Base-by-base conservation (phyloP, 2,888 invertebrate genomes). In the Luperina testacea region DNA sequence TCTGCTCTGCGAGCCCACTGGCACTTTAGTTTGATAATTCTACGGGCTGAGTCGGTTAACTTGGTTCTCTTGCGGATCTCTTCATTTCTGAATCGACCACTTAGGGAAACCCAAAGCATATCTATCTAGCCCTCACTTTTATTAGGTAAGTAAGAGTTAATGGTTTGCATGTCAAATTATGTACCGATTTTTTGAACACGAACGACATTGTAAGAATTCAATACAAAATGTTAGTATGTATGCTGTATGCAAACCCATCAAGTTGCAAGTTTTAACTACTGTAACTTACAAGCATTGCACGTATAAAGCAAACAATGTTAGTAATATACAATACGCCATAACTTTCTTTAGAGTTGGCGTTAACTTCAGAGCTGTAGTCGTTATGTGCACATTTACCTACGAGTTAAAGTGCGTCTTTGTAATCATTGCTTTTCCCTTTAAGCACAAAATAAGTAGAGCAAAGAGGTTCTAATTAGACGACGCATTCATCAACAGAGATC, bases 231-330 rank as follows among this genome's bases (percentile, higher is more conserved):
- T 38, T 24, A 6, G 24, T 32, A 70, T 0, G 6, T 53, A 9
- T 70, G 4, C 24, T 9, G 11, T 76, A 68, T 27, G 11, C 32
- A 57, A 75, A 48, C n/a, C 59, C 61, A 73, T 63, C 13, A 17
- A 73, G 38, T 67, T 74, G 42, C 13, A 61, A 53, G 48, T n/a
- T 72, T 67, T 53, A 42, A 71, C 38, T 48, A 59, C 69, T 6
- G 9, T 38, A 32, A 71, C 51, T 71, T 17, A 72, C n/a, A 80
- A 48, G 64, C 45, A 59, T 38, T 63, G 57, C 51, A 24, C 24
- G 45, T 59, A 57, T 57, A 75, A 72, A 73, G 15, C n/a, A 70
- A 53, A 84, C 78, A 84, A 76, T 78, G 72, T 84, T 67, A n/a
- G 38, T 67, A 13, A 51, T 17, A 70, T 32, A 69, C 61, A 78